Base-by-base conservation (phyloP, 2,797 vertebrate species). In the Rhynchotus rufescens region DNA sequence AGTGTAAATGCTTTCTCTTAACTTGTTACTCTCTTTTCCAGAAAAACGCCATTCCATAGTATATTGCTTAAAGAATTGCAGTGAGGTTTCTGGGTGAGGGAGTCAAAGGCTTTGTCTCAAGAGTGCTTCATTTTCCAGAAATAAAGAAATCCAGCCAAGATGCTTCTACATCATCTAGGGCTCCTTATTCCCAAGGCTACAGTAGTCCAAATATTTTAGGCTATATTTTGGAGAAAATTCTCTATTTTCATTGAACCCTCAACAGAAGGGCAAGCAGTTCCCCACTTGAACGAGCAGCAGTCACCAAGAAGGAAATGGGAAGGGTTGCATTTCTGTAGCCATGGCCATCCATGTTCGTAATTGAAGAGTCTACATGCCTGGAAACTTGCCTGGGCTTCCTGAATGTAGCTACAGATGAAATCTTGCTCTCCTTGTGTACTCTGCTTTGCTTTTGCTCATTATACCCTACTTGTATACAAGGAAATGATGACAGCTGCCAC, bases 371-470 rank as follows among this genome's bases (percentile, higher is more conserved):
- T 44, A 44, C 77, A 59, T 49, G 45, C 40, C 21, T 51, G 62
- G 40, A 78, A 74, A 28, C 40, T 56, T 56, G 28, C n/a, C 54
- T 7, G 14, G 47, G 9, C 17, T 84, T 72, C 64, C 38, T 3
- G 2, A 64, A 40, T 34, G 42, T 47, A 54, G 32, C 7, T 11
- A 10, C 0, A 1, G n/a, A 13, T 64, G 22, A n/a, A 28, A 23
- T 69, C 17, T 81, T 51, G 23, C 20, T 68, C 14, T 44, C 19
- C 19, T 34, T 77, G 20, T 47, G 6, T 59, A 12, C 28, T 19
- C 32, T 72, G 42, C 15, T 76, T 84, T 62, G 60, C 60, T 57
- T 76, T 87, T 67, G 54, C 42, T 57, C 15, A 28, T 42, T 51
- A 36, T 73, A 10, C 34, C 0, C 0, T 75, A 26, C 56, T 28